A percentile compares a stretch with the other conserved stretches of the same genome.
phyloP scores from a whole-genome alignment of 2,888 invertebrate genomes.

The Apamea anceps region DNA sequence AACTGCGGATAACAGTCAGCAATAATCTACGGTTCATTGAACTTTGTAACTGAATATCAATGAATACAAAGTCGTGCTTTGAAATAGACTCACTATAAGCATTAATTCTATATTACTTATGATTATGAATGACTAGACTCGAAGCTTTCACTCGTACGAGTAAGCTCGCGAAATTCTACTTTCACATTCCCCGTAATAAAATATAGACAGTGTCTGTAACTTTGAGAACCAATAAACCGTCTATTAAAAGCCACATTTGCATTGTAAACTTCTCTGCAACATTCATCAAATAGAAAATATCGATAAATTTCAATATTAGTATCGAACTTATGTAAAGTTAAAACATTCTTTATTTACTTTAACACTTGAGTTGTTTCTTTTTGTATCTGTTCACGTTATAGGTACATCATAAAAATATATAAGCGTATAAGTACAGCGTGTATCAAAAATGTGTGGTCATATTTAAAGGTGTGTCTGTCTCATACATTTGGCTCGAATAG shows the following conservation, averaged over 20 bases:
- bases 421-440: not conserved
- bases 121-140: constrained; percentile 3
- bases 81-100: constrained; percentile 24
- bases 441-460: not conserved
- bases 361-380: not conserved
- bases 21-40: constrained; percentile 10
- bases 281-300: constrained; percentile 6
- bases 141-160: constrained; percentile 47
- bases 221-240: constrained; percentile 33
- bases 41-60: constrained; percentile 11
- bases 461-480: not conserved
- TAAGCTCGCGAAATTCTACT: constrained; percentile 45
- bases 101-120: not conserved
- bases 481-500: too few species aligned
- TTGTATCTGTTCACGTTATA: not conserved
- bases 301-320: not conserved
- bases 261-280: not conserved
- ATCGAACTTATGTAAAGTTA: not conserved
- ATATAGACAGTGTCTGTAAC: constrained; percentile 45
- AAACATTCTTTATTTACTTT: constrained; percentile 10
- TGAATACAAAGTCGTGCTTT: constrained; percentile 23
- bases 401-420: too few species aligned
- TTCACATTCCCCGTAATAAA: constrained; percentile 54
- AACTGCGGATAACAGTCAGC: not conserved
- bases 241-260: not conserved